Evolutionary conservation across 2,113 vertebrate genomes (phyloP).

Genomic region (Gadus chalcogrammus): DNA sequence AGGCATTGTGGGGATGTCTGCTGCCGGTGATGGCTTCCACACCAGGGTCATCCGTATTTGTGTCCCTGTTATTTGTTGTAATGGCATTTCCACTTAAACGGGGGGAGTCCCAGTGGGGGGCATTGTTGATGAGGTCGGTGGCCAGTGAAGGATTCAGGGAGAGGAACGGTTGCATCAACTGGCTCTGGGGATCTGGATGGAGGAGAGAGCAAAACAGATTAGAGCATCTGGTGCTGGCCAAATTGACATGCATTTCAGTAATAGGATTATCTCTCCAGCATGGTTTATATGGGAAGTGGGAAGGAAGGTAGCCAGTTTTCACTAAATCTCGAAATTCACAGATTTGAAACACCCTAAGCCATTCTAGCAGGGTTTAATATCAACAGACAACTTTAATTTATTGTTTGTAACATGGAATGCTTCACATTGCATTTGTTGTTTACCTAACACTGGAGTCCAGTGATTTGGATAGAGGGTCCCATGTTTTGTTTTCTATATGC

Average conservation of each 20-base stretch:
- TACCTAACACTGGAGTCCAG: too few species aligned
- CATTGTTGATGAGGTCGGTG: slow-evolving; percentile 37
- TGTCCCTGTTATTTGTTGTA: background rate
- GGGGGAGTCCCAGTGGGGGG: slow-evolving; percentile 19
- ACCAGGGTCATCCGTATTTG: background rate
- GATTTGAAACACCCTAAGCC: too few species aligned
- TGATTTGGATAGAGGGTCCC: too few species aligned
- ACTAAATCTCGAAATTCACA: background rate
- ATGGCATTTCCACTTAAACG: slow-evolving; percentile 2
- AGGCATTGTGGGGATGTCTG: slow-evolving; percentile 25
- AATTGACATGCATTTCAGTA: slow-evolving; percentile 28
- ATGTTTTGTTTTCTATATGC: too few species aligned
- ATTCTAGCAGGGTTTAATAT: too few species aligned
- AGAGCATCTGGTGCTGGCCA: slow-evolving; percentile 14
- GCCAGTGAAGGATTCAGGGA: slow-evolving; percentile 46
- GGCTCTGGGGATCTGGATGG: slow-evolving; percentile 42
- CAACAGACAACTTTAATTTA: too few species aligned
- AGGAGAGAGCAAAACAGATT: slow-evolving; percentile 23
- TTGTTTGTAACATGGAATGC: too few species aligned
- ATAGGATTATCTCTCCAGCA: slow-evolving; percentile 38
- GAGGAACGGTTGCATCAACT: slow-evolving; percentile 38
- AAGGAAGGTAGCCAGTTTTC: slow-evolving; percentile 17
- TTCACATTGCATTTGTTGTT: too few species aligned
- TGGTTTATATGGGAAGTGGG: slow-evolving; percentile 27
- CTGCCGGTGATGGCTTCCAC: slow-evolving; percentile 17